phyloP scores from a whole-genome alignment of 1,140 invertebrate genomes.

The Drosophila fuyamai region DNA sequence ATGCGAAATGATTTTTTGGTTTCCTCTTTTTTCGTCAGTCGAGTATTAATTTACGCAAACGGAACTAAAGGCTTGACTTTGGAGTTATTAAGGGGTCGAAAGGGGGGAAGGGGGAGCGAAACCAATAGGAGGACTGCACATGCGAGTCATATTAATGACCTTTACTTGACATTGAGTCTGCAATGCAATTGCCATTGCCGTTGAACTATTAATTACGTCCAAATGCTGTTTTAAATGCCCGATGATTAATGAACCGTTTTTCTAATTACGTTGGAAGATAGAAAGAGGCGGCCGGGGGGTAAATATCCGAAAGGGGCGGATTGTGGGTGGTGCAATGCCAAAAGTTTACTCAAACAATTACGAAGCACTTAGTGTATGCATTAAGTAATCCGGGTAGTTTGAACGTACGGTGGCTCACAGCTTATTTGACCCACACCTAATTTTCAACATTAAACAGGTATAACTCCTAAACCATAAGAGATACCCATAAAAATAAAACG shows the following conservation, averaged over 20 bases:
- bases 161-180: slow-evolving; percentile 66
- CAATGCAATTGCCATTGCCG: slow-evolving; percentile 48
- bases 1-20: slow-evolving; percentile 30
- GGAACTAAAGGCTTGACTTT: slow-evolving; percentile 60
- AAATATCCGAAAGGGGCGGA: not conserved
- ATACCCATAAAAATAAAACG: too few relatives aligned
- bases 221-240: slow-evolving; percentile 71
- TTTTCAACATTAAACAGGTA: too few relatives aligned
- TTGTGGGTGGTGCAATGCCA: slow-evolving; percentile 2
- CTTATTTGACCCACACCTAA: too few relatives aligned
- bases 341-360: slow-evolving; percentile 12
- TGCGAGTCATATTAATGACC: slow-evolving; percentile 64
- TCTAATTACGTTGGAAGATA: slow-evolving; percentile 60
- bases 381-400: slow-evolving; percentile 15
- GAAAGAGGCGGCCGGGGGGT: not conserved
- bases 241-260: slow-evolving; percentile 68
- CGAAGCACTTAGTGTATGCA: slow-evolving; percentile 24
- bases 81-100: slow-evolving; percentile 1
- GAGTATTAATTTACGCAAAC: slow-evolving; percentile 61
- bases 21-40: slow-evolving; percentile 1
- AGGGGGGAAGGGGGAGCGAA: not conserved
- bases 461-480: too few relatives aligned
- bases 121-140: not conserved
- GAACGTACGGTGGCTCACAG: too few relatives aligned
- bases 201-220: slow-evolving; percentile 67